phyloP scores from a whole-genome alignment of 2,888 invertebrate species.

The Acanthoscelides obtectus region DNA sequence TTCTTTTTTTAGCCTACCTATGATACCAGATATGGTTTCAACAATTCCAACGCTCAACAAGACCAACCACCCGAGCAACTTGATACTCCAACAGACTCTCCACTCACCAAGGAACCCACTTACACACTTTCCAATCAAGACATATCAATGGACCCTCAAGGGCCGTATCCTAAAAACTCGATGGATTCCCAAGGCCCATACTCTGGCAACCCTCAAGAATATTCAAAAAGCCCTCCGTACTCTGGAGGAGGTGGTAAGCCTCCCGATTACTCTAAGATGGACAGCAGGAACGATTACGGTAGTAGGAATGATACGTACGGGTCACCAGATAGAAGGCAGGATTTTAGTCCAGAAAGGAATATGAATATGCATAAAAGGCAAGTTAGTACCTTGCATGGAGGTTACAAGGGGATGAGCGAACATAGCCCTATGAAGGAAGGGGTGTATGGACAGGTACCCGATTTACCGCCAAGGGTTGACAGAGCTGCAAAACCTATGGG shows the following conservation, averaged over 20 bases:
- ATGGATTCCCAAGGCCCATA: conserved; percentile 21
- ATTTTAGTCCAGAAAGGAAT: conserved; percentile 27
- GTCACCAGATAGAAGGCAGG: conserved; percentile 13
- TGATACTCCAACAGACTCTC: conserved; percentile 25
- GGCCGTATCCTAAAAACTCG: conserved; percentile 28
- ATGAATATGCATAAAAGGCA: conserved; percentile 42
- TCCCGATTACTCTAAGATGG: conserved; percentile 27
- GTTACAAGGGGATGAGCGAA: conserved; percentile 40
- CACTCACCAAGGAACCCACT: conserved; percentile 38
- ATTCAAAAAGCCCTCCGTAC: conserved; percentile 17
- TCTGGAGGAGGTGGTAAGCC: not conserved
- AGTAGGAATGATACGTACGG: conserved; percentile 14
- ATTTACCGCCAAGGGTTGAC: conserved; percentile 80
- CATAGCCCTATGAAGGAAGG: conserved; percentile 38
- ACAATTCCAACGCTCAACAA: conserved; percentile 20
- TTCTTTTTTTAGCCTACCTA: conserved; percentile 42
- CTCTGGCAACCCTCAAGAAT: conserved; percentile 27
- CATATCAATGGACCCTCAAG: conserved; percentile 34
- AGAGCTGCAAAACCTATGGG: conserved; percentile 72
- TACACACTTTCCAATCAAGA: conserved; percentile 41
- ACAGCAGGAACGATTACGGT: conserved; percentile 24
- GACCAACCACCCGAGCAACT: conserved; percentile 25
- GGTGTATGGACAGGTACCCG: conserved; percentile 55
- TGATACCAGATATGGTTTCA: conserved; percentile 45
- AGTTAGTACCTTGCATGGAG: conserved; percentile 42